Base-by-base conservation (phyloP, 2,113 vertebrate genomes). In the Ancistrus triradiatus region DNA sequence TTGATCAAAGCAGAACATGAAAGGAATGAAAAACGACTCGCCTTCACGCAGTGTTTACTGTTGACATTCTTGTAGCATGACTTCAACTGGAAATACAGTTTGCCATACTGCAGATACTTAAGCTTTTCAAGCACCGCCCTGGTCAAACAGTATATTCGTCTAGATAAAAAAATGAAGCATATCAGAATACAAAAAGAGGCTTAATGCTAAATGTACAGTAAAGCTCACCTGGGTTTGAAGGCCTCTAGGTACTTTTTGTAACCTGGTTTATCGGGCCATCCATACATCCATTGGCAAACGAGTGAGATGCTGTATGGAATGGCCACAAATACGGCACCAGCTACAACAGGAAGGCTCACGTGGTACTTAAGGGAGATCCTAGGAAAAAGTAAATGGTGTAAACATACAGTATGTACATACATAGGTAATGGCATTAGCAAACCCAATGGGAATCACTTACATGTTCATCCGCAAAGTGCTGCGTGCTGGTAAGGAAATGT, bases 161-260 rank as follows among this genome's bases (percentile, higher is more conserved):
- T 87, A 43, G 27, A 14, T 25, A 15, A 67, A 24, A 53, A 19
- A 13, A 7, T 62, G 3, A 60, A n/a, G 38, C 19, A 48, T 11
- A 47, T 17, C 11, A 58, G 58, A 27, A 27, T 11, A 1, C 42
- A 25, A 14, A 53, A 40, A 18, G n/a, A 7, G 18, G 7, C 22
- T 15, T 47, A 7, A 17, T 3, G 28, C 25, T 21, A 33, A 38
- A 7, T 18, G 7, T 18, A 11, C 19, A 24, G 24, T 27, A 18
- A 27, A 47, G 17, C 18, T 48, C 65, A 89, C 84, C 84, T 78
- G 68, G 86, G 86, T 70, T 81, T 88, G 3, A 87, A 59, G 14
- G 84, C 88, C 69, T 88, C 85, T n/a, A 71, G 61, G 69, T 86
- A 85, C 63, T 89, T 88, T 59, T 78, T 74, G 42, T 80, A 86